Base-by-base conservation (phyloP, 1,140 invertebrate genomes). In the Rhyzopertha dominica region DNA sequence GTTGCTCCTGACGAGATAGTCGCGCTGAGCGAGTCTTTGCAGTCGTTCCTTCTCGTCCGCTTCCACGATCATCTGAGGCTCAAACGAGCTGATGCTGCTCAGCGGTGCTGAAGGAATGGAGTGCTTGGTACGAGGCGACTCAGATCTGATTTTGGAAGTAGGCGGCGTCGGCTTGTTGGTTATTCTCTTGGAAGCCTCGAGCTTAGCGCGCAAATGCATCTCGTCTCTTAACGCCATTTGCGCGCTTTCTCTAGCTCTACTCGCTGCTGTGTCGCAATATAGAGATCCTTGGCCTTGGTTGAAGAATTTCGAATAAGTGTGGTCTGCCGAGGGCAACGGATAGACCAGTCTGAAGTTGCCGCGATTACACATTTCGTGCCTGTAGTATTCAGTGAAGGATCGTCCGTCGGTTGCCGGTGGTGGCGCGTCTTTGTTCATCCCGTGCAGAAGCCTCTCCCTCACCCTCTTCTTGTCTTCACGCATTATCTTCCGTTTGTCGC, bases 231-330 rank as follows among this genome's bases (percentile, higher is more conserved):
- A 74, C 3, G 73, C 53, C 24, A 75, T 74, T 8, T 75, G 73
- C 25, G 78, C 81, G 53, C 85, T 83, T 32, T 81, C 79, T 37
- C 84, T 73, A 0, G 83, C 82, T 53, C 79, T 79, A 24, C 84
- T 87, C 0, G 84, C 75, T 14, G 82, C 80, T n/a, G 86, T 90
- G 53, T 84, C 83, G 42, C 83, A 80, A 61, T 84, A 89, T 24
- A 89, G 69, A 1, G 84, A 81, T 35, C 73, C 79, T 24, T 76
- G 74, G 42, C 76, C 84, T 66, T 84, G 83, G 54, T 82, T 78
- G 68, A 88, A 87, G 62, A 80, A 86, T 38, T 75, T 74, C 13
- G 28, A 19, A 26, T 40, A 47, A 25, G n/a, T 39, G 44, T 32
- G 41, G 10, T 39, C 39, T 4, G 41, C 35, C 10, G 42, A 16